Conservation (phyloP, 1,140 invertebrate genomes). For the Parapsyche elsis region DNA sequence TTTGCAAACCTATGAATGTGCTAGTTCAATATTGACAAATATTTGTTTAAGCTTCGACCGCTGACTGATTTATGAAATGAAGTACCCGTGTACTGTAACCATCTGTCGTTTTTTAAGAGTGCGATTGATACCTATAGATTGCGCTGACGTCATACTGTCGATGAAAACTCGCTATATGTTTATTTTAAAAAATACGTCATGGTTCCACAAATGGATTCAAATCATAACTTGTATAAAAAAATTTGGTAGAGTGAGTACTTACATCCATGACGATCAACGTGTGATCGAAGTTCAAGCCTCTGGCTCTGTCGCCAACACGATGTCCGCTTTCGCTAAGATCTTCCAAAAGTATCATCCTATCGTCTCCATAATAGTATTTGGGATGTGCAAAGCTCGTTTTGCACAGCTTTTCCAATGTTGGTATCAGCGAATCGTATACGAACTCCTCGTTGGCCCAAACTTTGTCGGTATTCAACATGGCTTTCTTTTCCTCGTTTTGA, state of each 20-base stretch:
- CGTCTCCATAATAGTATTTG: constrained; percentile 56
- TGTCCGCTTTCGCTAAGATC: constrained; percentile 61
- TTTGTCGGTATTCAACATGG: constrained; percentile 46
- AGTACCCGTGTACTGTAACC: too few relatives aligned
- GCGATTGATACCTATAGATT: too few relatives aligned
- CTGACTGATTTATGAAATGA: too few relatives aligned
- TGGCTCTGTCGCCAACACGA: constrained; percentile 56
- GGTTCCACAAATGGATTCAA: too few relatives aligned
- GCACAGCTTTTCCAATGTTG: constrained; percentile 46
- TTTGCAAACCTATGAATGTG: too few relatives aligned
- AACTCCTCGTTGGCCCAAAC: constrained; percentile 59
- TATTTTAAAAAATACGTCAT: too few relatives aligned
- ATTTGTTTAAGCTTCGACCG: too few relatives aligned
- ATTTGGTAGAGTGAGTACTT: too few relatives aligned
- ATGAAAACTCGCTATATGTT: too few relatives aligned
- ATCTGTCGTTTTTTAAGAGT: too few relatives aligned
- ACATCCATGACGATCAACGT: constrained; percentile 59
- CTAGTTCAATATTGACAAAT: too few relatives aligned
- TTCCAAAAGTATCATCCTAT: constrained; percentile 61
- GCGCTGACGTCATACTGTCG: too few relatives aligned
- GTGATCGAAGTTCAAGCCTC: constrained; percentile 61
- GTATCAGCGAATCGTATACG: constrained; percentile 57
- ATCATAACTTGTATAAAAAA: neutral
- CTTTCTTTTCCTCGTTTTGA: constrained; percentile 27
- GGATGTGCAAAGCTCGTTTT: constrained; percentile 49